Evolutionary conservation across 2,888 invertebrate genomes (phyloP).

Genomic region (Phasia obesa): DNA sequence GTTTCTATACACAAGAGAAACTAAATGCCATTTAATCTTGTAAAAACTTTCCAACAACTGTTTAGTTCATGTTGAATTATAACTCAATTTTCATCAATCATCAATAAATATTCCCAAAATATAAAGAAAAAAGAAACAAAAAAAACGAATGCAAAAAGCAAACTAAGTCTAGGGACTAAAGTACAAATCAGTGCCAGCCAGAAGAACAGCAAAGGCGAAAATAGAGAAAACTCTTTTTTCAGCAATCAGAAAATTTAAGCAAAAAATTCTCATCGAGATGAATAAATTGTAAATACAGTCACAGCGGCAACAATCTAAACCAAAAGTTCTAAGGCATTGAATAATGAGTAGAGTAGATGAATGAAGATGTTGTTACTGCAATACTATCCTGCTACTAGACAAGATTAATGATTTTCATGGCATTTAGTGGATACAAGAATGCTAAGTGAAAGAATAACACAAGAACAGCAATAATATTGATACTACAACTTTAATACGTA

Average conservation of each 20-base stretch:
- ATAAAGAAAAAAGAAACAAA: constrained; percentile 20
- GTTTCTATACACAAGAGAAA: constrained; percentile 35
- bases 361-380: constrained; percentile 4
- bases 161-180: constrained; percentile 52
- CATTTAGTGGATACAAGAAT: constrained; percentile 67
- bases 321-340: constrained; percentile 54
- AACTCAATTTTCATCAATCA: constrained; percentile 69
- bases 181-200: constrained; percentile 63
- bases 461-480: constrained; percentile 32
- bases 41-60: constrained; percentile 59
- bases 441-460: constrained; percentile 47
- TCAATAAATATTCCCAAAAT: constrained; percentile 69
- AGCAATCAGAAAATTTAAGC: constrained; percentile 25
- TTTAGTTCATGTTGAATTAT: constrained; percentile 61
- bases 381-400: constrained; percentile 44
- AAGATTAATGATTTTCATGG: constrained; percentile 68
- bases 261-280: constrained; percentile 31
- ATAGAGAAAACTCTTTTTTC: constrained; percentile 40
- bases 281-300: constrained; percentile 50
- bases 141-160: constrained; percentile 28
- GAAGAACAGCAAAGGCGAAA: constrained; percentile 24
- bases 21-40: constrained; percentile 55
- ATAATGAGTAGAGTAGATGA: constrained; percentile 15
- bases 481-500: constrained; percentile 37
- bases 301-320: constrained; percentile 41